Conservation (phyloP, 37 sponge, comb jelly and placozoan genomes). For the Halisarca cf. caerulea region DNA sequence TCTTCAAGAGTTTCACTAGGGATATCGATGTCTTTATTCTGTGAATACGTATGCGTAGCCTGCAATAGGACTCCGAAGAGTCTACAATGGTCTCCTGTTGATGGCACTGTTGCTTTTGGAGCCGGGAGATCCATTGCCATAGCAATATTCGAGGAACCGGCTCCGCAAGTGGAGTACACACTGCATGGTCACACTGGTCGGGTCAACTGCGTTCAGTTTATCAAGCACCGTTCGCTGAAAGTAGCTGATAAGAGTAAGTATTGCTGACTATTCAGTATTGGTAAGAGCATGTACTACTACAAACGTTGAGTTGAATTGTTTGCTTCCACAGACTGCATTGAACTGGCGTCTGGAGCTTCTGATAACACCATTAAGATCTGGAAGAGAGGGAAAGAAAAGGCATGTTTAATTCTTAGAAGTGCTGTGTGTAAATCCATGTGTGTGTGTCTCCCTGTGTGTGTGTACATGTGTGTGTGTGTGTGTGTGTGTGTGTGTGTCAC, state of each 20-base stretch:
- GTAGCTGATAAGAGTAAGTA: no score
- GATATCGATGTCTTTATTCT: not conserved
- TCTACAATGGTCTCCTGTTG: conserved; percentile 47
- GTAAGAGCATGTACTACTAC: no score
- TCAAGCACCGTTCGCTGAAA: not conserved
- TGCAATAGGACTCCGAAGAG: conserved; percentile 76
- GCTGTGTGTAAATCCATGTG: not conserved
- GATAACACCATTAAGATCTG: conserved; percentile 69
- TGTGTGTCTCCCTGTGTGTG: not conserved
- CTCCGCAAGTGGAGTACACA: conserved; percentile 16
- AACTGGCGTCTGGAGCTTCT: conserved; percentile 65
- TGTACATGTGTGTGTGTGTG: not conserved
- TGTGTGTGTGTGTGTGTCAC: no score
- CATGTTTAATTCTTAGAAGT: not conserved
- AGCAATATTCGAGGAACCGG: not conserved
- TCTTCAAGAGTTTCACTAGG: no score
- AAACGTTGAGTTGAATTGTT: not conserved
- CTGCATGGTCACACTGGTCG: conserved; percentile 66
- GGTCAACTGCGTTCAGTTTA: conserved; percentile 82
- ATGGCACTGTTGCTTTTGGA: conserved; percentile 48
- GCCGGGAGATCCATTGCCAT: conserved; percentile 59
- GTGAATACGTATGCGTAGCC: conserved; percentile 63
- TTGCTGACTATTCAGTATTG: no score
- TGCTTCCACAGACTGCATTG: not conserved
- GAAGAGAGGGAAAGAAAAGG: conserved; percentile 2